A percentile compares a stretch with the other conserved stretches of the same genome.
These are phyloP conservation scores for Pipistrellus kuhlii DNA, from an alignment of 2,797 vertebrate genomes.

Conservation along the genomic window DNA sequence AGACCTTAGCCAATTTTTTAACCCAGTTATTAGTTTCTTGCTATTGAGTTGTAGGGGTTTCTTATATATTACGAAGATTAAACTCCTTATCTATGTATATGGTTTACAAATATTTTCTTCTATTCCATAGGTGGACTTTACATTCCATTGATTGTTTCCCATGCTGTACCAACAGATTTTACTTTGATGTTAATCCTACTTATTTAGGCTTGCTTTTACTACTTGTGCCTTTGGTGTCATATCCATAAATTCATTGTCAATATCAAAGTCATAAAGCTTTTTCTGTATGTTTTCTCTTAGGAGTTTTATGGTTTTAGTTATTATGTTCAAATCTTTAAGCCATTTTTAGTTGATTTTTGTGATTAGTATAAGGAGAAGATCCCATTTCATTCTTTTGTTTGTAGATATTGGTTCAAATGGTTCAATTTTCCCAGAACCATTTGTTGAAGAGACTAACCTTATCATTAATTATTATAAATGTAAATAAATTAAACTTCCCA, in stretches of 20 bases:
- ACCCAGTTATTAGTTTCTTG: not conserved
- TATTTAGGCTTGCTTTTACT: not conserved
- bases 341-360: not conserved
- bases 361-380: not conserved
- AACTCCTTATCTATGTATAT: not conserved
- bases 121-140: not conserved
- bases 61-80: not conserved
- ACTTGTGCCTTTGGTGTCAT: not conserved
- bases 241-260: not conserved
- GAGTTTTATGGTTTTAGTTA: not conserved
- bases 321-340: not conserved
- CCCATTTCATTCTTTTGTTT: not conserved
- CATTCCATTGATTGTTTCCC: not conserved
- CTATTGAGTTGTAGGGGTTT: not conserved
- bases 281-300: not conserved
- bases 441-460: too few species aligned
- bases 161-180: not conserved
- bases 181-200: not conserved
- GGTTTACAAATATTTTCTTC: not conserved
- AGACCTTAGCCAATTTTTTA: not conserved
- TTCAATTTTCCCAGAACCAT: too few species aligned
- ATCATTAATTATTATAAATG: too few species aligned
- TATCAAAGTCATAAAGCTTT: not conserved
- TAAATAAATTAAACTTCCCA: too few species aligned
- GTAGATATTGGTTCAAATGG: not conserved